Conservation (phyloP, 2,797 vertebrate genomes). For the Coranthus polyacanthus region DNA sequence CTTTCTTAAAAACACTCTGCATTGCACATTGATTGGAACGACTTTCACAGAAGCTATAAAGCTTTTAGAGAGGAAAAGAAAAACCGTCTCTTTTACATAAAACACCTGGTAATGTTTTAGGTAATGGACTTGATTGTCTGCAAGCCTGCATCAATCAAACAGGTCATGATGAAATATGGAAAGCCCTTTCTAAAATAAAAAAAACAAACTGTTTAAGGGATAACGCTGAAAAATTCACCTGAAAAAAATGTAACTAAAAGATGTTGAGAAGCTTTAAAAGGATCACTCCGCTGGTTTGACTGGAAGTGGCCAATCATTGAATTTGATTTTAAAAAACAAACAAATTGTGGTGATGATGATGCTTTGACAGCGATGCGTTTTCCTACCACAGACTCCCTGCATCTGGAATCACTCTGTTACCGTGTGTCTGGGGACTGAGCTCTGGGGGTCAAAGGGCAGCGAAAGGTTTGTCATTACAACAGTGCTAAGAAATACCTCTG, state of each 20-base stretch:
- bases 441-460: conserved; percentile 78
- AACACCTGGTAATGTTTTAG: conserved; percentile 64
- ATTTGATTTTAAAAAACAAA: conserved; percentile 14
- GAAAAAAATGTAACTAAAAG: too few relatives aligned
- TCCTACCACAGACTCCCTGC: conserved; percentile 59
- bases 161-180: conserved; percentile 30
- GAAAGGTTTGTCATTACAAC: conserved; percentile 80
- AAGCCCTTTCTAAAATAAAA: neutral
- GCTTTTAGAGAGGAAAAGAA: conserved; percentile 41
- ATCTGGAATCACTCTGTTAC: conserved; percentile 84
- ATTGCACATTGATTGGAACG: conserved; percentile 59
- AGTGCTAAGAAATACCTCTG: conserved; percentile 68
- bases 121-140: conserved; percentile 48
- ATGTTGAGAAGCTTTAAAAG: too few relatives aligned
- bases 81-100: conserved; percentile 31
- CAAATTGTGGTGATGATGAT: conserved; percentile 49
- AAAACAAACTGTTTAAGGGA: too few relatives aligned
- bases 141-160: conserved; percentile 37
- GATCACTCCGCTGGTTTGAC: too few relatives aligned
- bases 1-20: conserved; percentile 42
- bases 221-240: neutral
- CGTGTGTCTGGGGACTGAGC: conserved; percentile 73
- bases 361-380: conserved; percentile 34
- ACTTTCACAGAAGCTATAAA: conserved; percentile 67
- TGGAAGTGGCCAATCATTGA: conserved; percentile 10